phyloP scores from a whole-genome alignment of 1,140 invertebrate species.

The Coenobita brevimanus region DNA sequence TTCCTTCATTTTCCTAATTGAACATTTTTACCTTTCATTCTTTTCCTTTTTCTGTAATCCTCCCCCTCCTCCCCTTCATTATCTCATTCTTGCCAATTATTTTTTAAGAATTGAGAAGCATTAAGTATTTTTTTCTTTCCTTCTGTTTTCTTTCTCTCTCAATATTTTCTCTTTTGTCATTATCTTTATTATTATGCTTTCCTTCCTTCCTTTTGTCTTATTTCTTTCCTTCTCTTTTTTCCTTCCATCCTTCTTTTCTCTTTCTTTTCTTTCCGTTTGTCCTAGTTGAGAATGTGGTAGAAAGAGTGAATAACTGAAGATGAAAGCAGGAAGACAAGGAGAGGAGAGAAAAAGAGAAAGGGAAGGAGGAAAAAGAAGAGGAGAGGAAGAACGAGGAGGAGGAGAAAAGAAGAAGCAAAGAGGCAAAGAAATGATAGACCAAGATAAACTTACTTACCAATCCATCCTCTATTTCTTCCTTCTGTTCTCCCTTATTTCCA shows the following conservation, averaged over 20 bases:
- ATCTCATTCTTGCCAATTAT: no score
- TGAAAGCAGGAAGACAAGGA: neutral
- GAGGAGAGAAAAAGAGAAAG: no score
- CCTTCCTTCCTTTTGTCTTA: neutral
- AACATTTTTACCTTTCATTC: neutral
- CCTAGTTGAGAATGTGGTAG: no score
- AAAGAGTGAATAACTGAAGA: no score
- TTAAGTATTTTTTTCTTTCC: neutral
- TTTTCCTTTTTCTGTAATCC: neutral
- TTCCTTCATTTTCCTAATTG: neutral
- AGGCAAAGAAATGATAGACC: neutral
- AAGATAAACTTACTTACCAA: neutral
- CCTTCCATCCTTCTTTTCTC: neutral
- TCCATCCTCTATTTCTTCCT: neutral
- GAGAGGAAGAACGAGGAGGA: neutral
- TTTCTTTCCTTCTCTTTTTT: neutral
- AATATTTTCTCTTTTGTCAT: neutral
- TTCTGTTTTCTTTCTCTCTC: neutral
- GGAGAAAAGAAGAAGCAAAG: neutral
- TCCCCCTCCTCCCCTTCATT: no score
- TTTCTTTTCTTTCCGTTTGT: neutral
- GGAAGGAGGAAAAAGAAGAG: neutral
- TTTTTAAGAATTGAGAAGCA: neutral
- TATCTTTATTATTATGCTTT: neutral
- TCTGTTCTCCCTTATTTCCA: neutral